Evolutionary conservation across 2,113 vertebrate species (phyloP).

Genomic region (Neolamprologus longior): DNA sequence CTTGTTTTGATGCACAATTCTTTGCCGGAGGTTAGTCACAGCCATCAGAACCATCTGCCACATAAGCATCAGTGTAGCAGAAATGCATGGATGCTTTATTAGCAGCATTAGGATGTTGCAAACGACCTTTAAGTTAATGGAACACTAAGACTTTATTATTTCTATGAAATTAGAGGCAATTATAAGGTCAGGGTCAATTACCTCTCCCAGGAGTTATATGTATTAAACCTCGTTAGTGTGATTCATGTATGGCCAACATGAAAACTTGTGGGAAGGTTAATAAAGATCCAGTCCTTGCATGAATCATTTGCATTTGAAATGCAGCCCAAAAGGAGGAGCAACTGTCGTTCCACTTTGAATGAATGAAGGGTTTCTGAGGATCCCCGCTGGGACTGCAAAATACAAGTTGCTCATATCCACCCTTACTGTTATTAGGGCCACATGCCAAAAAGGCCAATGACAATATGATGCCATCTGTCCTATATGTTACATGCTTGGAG

Average conservation of each 20-base stretch:
- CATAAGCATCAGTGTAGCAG: not conserved
- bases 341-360: not conserved
- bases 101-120: not conserved
- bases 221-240: not conserved
- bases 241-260: not conserved
- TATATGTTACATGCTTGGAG: slow-evolving; percentile 24
- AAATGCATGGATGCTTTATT: not conserved
- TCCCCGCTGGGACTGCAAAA: not conserved
- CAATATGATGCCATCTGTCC: slow-evolving; percentile 36
- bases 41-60: not conserved
- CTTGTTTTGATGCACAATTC: not conserved
- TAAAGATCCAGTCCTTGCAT: not conserved
- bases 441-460: slow-evolving; percentile 30
- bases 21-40: not conserved
- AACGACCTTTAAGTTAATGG: slow-evolving; percentile 38
- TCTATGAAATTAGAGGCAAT: slow-evolving; percentile 18
- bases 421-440: not conserved
- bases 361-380: not conserved
- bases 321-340: not conserved
- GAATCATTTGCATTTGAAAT: slow-evolving; percentile 1
- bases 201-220: not conserved
- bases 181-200: slow-evolving; percentile 25
- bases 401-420: not conserved
- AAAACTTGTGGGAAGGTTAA: not conserved
- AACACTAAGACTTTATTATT: slow-evolving; percentile 34